Conservation (phyloP, 2,113 vertebrate genomes). For the Rostratula benghalensis region DNA sequence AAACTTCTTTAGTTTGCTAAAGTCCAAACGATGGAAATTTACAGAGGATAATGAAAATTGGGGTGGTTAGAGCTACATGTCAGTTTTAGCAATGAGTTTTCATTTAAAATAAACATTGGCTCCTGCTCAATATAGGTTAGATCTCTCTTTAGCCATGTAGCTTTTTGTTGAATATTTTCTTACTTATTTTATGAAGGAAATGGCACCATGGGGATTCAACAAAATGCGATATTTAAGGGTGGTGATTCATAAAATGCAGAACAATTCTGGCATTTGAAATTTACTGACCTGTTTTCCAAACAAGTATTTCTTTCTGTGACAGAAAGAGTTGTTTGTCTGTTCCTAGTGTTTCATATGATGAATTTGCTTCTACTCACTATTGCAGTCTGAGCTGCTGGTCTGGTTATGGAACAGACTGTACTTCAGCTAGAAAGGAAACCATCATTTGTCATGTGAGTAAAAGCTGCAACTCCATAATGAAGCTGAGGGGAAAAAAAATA, state of each 20-base stretch:
- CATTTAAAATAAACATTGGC: background rate
- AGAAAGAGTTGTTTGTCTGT: background rate
- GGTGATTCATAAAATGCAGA: background rate
- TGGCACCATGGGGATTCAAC: background rate
- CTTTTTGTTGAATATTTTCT: background rate
- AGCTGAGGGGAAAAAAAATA: background rate
- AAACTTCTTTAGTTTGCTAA: background rate
- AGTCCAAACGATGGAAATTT: background rate
- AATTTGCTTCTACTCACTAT: background rate
- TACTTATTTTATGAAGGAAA: background rate
- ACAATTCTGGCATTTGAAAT: background rate
- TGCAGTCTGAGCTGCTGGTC: background rate
- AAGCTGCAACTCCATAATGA: background rate
- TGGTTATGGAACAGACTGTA: background rate
- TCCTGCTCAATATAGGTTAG: background rate
- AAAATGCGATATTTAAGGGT: background rate
- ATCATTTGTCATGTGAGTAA: background rate
- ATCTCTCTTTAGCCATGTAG: background rate
- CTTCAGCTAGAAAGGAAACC: background rate
- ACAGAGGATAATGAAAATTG: background rate
- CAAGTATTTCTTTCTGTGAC: background rate
- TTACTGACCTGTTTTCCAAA: background rate
- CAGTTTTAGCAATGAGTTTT: background rate
- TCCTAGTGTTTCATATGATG: background rate
- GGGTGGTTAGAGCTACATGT: background rate